These are phyloP conservation scores for Coluber constrictor DNA, from an alignment of 2,797 vertebrate species.

Conservation along the genomic window DNA sequence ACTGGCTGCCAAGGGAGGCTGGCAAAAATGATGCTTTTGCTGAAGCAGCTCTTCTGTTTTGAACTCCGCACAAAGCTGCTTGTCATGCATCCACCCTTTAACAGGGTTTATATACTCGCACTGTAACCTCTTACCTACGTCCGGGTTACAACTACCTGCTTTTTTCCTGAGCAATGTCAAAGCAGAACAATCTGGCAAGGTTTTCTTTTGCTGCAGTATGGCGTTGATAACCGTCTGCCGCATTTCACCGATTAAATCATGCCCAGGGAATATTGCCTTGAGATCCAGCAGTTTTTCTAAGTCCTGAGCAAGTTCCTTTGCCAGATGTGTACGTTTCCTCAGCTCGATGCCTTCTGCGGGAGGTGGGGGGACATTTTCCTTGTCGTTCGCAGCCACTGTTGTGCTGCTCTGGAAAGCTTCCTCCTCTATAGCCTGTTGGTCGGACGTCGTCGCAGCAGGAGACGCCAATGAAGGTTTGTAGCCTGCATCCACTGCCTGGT, in stretches of 20 bases:
- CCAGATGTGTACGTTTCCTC: slow-evolving; percentile 2
- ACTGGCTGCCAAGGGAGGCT: not conserved
- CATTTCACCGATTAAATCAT: slow-evolving; percentile 54
- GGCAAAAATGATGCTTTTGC: not conserved
- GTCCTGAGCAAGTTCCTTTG: slow-evolving; percentile 72
- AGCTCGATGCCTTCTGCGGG: not conserved
- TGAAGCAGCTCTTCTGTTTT: not conserved
- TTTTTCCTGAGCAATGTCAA: slow-evolving; percentile 21
- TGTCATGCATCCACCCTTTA: not conserved
- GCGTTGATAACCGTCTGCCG: slow-evolving; percentile 44
- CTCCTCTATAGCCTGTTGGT: not conserved
- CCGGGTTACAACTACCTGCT: slow-evolving; percentile 7
- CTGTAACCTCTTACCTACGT: not conserved
- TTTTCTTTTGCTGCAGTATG: slow-evolving; percentile 46
- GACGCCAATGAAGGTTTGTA: not conserved
- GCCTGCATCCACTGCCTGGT: not conserved
- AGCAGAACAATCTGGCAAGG: slow-evolving; percentile 42
- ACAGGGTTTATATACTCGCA: not conserved
- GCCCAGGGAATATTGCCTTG: slow-evolving; percentile 56
- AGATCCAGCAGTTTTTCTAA: slow-evolving; percentile 48
- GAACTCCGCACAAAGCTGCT: not conserved
- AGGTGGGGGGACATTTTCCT: slow-evolving; percentile 47
- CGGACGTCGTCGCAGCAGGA: not conserved
- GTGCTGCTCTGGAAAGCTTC: not conserved
- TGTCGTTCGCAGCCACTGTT: slow-evolving; percentile 1